Evolutionary conservation across 2,113 vertebrate genomes (phyloP).

Genomic region (Phrynosoma blainvillii): DNA sequence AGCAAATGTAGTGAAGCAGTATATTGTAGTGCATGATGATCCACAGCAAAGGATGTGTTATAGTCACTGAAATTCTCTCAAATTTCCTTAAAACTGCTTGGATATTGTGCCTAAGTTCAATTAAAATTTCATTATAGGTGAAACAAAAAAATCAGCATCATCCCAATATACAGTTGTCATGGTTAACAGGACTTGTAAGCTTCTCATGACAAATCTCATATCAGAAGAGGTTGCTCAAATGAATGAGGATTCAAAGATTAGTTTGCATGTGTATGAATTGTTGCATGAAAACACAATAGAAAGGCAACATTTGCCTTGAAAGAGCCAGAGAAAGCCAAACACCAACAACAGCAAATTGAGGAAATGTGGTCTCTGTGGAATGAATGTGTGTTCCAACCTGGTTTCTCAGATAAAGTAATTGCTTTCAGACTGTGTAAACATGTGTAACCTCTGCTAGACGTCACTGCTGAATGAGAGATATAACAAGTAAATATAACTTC

Average conservation of each 20-base stretch:
- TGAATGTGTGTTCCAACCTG: conserved; percentile 2
- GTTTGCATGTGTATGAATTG: background rate
- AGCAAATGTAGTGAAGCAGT: too few relatives aligned
- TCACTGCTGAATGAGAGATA: conserved; percentile 8
- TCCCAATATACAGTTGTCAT: background rate
- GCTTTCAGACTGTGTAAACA: conserved; percentile 34
- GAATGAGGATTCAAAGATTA: background rate
- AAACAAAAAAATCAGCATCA: background rate
- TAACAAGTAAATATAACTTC: conserved; percentile 20
- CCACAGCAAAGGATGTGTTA: too few relatives aligned
- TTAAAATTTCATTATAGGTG: background rate
- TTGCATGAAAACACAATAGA: background rate
- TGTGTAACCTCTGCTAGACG: conserved; percentile 17
- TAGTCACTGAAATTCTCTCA: background rate
- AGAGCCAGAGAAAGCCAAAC: background rate
- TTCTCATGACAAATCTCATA: background rate
- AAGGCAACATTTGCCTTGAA: background rate
- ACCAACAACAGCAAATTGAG: conserved; percentile 11
- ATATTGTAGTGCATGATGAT: too few relatives aligned
- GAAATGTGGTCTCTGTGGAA: background rate
- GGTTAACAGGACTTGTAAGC: background rate
- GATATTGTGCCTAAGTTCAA: background rate
- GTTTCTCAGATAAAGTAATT: conserved; percentile 42
- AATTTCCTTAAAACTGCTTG: background rate
- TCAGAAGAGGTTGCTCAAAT: background rate